Percentiles rank a stretch among this genome's conserved stretches.
These are phyloP conservation scores for Cotesia vestalis DNA, from an alignment of 1,140 invertebrate species.

Conservation along the genomic window DNA sequence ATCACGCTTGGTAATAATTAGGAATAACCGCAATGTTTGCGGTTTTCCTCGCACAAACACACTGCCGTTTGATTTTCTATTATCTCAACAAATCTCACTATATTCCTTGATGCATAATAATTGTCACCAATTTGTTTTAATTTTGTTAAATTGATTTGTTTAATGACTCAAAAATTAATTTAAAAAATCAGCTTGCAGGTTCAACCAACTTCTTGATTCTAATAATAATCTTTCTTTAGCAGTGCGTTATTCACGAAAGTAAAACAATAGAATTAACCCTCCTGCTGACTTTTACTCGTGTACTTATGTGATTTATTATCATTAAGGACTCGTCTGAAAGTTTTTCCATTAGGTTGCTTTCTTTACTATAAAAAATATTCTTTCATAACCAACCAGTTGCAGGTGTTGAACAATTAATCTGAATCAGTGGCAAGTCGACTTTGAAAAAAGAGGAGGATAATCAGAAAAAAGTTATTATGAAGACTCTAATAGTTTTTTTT, in stretches of 20 bases:
- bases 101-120: not conserved
- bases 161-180: no score
- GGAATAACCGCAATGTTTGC: conserved; percentile 20
- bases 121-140: not conserved
- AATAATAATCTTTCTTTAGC: no score
- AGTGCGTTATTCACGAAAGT: no score
- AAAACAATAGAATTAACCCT: not conserved
- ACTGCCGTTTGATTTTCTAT: not conserved
- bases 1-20: conserved; percentile 12
- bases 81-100: conserved; percentile 1
- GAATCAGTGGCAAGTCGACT: conserved; percentile 15
- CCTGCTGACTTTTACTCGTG: conserved; percentile 16
- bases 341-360: conserved; percentile 23
- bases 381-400: not conserved
- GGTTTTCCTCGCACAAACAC: conserved; percentile 18
- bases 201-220: no score
- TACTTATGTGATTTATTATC: conserved; percentile 18
- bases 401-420: conserved; percentile 26
- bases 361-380: not conserved
- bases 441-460: conserved; percentile 2
- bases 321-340: conserved; percentile 26
- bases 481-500: not conserved
- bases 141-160: not conserved
- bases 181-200: not conserved
- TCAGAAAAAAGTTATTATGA: conserved; percentile 14